Base-by-base conservation (phyloP, 2,888 invertebrate species). In the Tholera decimalis region DNA sequence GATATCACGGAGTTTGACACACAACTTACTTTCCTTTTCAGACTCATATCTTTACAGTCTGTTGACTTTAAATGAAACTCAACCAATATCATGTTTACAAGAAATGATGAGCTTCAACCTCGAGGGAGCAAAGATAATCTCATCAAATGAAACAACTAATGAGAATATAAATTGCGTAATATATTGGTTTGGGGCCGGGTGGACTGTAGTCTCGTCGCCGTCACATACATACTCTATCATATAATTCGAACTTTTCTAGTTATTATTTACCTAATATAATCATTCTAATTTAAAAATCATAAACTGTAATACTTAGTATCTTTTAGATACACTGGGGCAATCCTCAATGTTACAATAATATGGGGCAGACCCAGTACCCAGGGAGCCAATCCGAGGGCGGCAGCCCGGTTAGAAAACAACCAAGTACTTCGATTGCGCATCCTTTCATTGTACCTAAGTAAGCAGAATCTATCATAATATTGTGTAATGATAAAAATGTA, bases 141-240 rank as follows among this genome's bases (percentile, higher is more conserved):
- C 90, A 91, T 92, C 90, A 91, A 92, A 93, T 92, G 91, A 93
- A 91, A 92, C 91, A 89, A 90, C 89, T 93, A 93, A 94, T 94
- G 92, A 93, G 92, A 93, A 93, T 87, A 91, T 92, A 93, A 93
- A 92, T 93, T 89, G 91, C 88, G 88, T 91, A 89, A 91, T 89
- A 94, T 92, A 94, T 93, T 95, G 93, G 90, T 88, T 86, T 87
- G 94, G 92, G 93, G 92, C 86, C 86, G 69, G 69, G 89, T 78
- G 86, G 85, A 84, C 83, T 80, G 37, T 44, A 35, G 49, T 76
- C 44, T 50, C 20, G 63, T 82, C 80, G 82, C 82, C 77, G 77
- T 80, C 74, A 76, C 74, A 73, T 77, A 76, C 74, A 73, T 77
- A 77, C 67, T 69, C 69, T 41, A 71, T 76, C 69, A 77, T 64